Conservation (phyloP, 2,888 invertebrate genomes). For the Teleiodes luculella region DNA sequence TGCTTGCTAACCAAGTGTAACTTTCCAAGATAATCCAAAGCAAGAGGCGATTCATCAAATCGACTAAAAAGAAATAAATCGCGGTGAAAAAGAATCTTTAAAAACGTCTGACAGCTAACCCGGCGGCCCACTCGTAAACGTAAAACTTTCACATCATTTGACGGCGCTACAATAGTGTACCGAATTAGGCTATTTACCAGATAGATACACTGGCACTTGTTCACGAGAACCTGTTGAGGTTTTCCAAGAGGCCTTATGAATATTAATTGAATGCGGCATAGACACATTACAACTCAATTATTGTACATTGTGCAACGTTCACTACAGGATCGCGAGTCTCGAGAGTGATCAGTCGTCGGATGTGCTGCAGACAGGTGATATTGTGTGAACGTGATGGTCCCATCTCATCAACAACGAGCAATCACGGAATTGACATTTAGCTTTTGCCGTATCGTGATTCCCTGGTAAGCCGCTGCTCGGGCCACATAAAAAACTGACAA, state of each 20-base stretch:
- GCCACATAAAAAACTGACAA: constrained; percentile 2
- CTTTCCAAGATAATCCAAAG: constrained; percentile 19
- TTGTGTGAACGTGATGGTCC: constrained; percentile 9
- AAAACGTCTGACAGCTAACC: constrained; percentile 50
- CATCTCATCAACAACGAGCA: constrained; percentile 24
- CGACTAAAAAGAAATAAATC: constrained; percentile 38
- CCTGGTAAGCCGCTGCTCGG: constrained; percentile 1
- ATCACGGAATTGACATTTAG: constrained; percentile 29
- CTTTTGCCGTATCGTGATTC: constrained; percentile 17
- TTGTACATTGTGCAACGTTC: constrained; percentile 42
- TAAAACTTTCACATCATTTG: constrained; percentile 49
- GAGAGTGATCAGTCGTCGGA: neutral
- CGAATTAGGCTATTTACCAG: constrained; percentile 41
- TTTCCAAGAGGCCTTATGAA: constrained; percentile 30
- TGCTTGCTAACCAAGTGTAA: too few species aligned
- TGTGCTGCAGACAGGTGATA: constrained; percentile 20
- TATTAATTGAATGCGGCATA: constrained; percentile 36
- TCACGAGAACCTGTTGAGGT: constrained; percentile 27
- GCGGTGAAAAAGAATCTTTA: constrained; percentile 33
- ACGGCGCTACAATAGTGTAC: constrained; percentile 40
- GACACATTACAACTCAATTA: constrained; percentile 43
- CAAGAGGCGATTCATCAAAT: constrained; percentile 42
- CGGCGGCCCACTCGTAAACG: constrained; percentile 38
- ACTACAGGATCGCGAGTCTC: constrained; percentile 20
- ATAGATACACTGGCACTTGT: constrained; percentile 29